Evolutionary conservation across 2,113 vertebrate genomes (phyloP), one percentile per base, ranked within the genome.

Genomic region (Aspiorhynchus laticeps): DNA sequence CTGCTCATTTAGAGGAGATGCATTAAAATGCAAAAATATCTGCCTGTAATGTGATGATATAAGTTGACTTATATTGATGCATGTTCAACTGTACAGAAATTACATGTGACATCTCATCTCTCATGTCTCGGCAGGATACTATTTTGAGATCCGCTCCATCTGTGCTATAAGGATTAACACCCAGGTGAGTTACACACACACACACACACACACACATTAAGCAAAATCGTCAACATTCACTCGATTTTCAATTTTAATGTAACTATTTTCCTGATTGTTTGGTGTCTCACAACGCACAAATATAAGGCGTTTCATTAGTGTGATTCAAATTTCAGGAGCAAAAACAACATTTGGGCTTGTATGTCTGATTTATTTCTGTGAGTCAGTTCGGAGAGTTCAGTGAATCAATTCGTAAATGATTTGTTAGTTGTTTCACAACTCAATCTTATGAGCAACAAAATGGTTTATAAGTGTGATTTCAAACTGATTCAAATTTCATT

Each of bases 141-240:
- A 96, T 94, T 96, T 95, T 92, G 95, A 95, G 94, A 96, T 96
- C 90, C 95, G 95, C 82, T 96, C 95, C 95, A 94, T 96, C 94
- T 96, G 95, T 90, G 95, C 95, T 53, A 95, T 96, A 93, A 94
- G 95, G 94, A 96, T 95, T 94, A 96, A 96, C 93, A 96, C 95
- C 90, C 95, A 95, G 95, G 95, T 96, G 92, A 88, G 90, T 91
- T 91, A 85, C 85, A 88, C 86, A 85, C 73, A 89, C 88, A 89
- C 92, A 91, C 33, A 71, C 26, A 38, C 59, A 43, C 69, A 36
- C 38, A 5, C 82, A 59, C n/a, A 78, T 38, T 3, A 14, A 43
- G 21, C 21, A 74, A 43, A 2, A n/a, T n/a, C 2, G 38, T 43
- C 4, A n/a, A 43, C 9, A 12, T 63, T n/a, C 2, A 7, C 8